Evolutionary conservation across 2,888 invertebrate species (phyloP).

Genomic region (Cataglyphis albicans): DNA sequence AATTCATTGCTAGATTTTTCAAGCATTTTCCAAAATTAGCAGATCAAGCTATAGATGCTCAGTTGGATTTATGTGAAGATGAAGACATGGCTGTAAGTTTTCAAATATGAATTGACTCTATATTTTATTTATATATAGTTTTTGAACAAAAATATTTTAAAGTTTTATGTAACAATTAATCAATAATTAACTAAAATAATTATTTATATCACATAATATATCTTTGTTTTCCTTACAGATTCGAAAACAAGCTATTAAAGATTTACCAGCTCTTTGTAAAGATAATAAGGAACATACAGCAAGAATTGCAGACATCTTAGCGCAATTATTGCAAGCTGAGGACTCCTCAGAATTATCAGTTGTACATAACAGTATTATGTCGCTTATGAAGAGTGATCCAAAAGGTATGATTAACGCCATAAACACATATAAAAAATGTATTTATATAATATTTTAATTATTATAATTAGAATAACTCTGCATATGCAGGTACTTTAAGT

Average conservation of each 20-base stretch:
- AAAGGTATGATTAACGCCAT: conserved; percentile 85
- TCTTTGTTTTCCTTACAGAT: conserved; percentile 88
- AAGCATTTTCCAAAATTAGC: conserved; percentile 95
- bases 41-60: conserved; percentile 95
- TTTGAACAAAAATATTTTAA: neutral
- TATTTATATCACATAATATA: neutral
- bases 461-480: conserved; percentile 16
- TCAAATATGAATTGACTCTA: neutral
- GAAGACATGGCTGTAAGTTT: conserved; percentile 94
- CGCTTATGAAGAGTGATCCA: conserved; percentile 92
- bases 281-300: conserved; percentile 93
- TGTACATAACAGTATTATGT: conserved; percentile 93
- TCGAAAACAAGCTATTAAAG: conserved; percentile 97
- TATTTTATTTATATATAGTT: neutral
- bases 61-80: conserved; percentile 98
- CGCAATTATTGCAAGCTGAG: conserved; percentile 95
- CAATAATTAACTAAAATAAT: neutral
- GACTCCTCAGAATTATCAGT: conserved; percentile 94
- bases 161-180: neutral
- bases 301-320: conserved; percentile 96
- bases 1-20: conserved; percentile 98
- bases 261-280: conserved; percentile 94
- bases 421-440: neutral
- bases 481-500: conserved; percentile 87
- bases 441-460: neutral